Evolutionary conservation across 2,888 invertebrate species (phyloP), one percentile per base, ranked within the genome.

Genomic region (Bombylius discolor): DNA sequence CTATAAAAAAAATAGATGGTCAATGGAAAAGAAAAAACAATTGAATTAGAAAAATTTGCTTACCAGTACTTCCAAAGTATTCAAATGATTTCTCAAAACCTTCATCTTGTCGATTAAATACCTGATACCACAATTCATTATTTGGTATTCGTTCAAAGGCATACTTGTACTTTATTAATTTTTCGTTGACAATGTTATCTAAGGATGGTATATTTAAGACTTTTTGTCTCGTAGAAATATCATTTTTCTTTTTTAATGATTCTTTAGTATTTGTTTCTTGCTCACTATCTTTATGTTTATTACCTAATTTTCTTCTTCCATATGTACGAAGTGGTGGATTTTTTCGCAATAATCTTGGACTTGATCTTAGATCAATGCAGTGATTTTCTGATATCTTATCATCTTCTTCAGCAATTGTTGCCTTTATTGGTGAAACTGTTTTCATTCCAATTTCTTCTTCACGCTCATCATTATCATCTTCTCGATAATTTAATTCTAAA

Each of bases 71-170:
- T 7, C 72, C 74, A 58, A 68, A 74, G 60, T 75, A 73, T 70
- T 78, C 72, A 75, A 79, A 78, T 66, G 79, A 79, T 68, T 76
- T 78, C 63, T 85, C 81, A 60, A 82, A 80, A 14, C 85, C 84
- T 51, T 80, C 79, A 66, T 89, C 89, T 67, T 89, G 87, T 2
- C 90, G 77, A 61, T 80, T 79, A 67, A 88, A 90, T 2, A 89
- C 84, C 60, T 83, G 80, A 68, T 83, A 88, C 90, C 90, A 90
- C 0, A 86, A 80, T 67, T 89, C 88, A 32, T 81, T 80, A 44
- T 74, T 76, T 1, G 89, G 89, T 57, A 87, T 77, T 14, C 79
- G 79, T 71, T 90, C 89, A 68, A 90, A 90, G 0, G 85, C 83
- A 66, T 84, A 87, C 67, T 81, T 80, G 62, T 84, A 74, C 72